Base-by-base conservation (phyloP, 2,888 invertebrate species). In the Onthophagus sagittarius region DNA sequence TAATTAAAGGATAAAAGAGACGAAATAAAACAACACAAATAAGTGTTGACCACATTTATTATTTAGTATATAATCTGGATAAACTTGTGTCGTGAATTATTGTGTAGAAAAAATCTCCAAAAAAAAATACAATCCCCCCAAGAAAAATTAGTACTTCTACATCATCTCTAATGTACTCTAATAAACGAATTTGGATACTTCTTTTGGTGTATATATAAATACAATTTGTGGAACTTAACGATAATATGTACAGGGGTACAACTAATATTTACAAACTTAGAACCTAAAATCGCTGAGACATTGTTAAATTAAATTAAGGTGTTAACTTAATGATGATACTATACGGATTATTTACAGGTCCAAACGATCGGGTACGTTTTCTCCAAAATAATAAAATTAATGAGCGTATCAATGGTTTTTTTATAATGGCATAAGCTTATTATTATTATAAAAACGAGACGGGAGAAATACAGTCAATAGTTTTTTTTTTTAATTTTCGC, bases 261-360 rank as follows among this genome's bases (percentile, higher is more conserved):
- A 73, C 75, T 75, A 77, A 75, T 77, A 77, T 77, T 53, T 77
- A 77, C 77, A 77, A 72, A 73, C 74, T 73, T 74, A 75, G 72
- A 69, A 70, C 69, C 73, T 72, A 75, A 73, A 63, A 76, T 76
- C 76, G 76, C 77, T 77, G 77, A 77, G 77, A 73, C 70, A 75
- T 75, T 69, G 33, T 33, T 72, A 71, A 75, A 71, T 65, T 75
- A 73, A 74, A 75, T 64, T 69, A 71, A 70, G 67, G 73, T 73
- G 71, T 32, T 72, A 31, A 62, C 62, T 62, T 62, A 71, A 53
- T 53, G 11, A 53, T 9, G 9, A 53, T 4, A 53, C 39, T 53
- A 53, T 53, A 53, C 23, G 23, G 23, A 23, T 53, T 53, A 53
- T 53, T 1, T 53, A 53, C 39, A 53, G 39, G 39, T 53, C 39